These are phyloP conservation scores for Perccottus glenii DNA, from an alignment of 2,113 vertebrate genomes.

Conservation along the genomic window DNA sequence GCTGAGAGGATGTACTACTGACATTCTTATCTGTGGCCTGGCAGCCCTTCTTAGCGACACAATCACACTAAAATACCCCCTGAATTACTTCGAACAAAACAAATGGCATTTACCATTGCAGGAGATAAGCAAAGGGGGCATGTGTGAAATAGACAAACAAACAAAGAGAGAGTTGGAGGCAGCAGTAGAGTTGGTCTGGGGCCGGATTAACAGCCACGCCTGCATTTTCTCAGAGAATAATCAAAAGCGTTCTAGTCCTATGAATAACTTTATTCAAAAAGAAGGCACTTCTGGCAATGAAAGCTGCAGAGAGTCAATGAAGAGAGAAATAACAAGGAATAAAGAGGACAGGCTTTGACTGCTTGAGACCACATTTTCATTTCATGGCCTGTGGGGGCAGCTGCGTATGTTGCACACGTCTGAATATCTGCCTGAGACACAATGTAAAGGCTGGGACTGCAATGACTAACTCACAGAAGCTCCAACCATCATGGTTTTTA, in stretches of 20 bases:
- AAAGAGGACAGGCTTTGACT: conserved; percentile 50
- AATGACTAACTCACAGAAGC: neutral
- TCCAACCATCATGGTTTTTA: neutral
- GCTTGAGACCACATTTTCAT: conserved; percentile 64
- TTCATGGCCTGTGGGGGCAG: conserved; percentile 54
- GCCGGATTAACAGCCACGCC: conserved; percentile 59
- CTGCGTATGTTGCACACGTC: conserved; percentile 7
- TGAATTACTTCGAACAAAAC: conserved; percentile 75
- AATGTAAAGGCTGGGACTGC: conserved; percentile 1
- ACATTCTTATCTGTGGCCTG: conserved; percentile 65
- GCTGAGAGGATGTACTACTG: conserved; percentile 41
- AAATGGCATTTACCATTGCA: conserved; percentile 67
- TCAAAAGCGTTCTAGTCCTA: conserved; percentile 50
- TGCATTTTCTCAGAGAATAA: conserved; percentile 62
- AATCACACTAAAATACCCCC: conserved; percentile 69
- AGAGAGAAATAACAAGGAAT: conserved; percentile 61
- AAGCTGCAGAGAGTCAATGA: conserved; percentile 58
- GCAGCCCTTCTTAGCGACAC: conserved; percentile 59
- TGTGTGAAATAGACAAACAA: conserved; percentile 76
- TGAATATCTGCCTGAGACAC: conserved; percentile 25
- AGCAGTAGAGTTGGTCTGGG: conserved; percentile 56
- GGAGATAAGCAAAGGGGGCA: conserved; percentile 73
- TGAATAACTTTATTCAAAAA: conserved; percentile 50
- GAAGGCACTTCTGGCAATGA: conserved; percentile 55
- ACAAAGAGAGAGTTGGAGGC: conserved; percentile 57